Conservation (phyloP, 2,113 vertebrate species). For the Perognathus longimembris region DNA sequence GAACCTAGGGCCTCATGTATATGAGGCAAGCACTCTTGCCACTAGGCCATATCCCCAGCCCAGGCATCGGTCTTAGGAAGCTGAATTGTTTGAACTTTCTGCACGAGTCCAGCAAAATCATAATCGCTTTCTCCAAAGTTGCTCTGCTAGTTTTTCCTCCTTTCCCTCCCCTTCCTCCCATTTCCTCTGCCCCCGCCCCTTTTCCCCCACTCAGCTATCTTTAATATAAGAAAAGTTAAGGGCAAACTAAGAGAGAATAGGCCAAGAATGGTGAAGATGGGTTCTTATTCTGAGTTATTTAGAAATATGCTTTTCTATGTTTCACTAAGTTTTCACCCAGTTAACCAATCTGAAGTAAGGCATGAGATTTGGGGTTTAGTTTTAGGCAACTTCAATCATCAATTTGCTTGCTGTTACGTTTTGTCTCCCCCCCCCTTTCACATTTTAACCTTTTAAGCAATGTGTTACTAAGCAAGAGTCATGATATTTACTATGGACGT, state of each 20-base stretch:
- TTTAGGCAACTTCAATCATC: not conserved
- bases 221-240: not conserved
- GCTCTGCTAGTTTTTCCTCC: not conserved
- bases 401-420: not conserved
- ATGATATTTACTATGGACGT: not conserved
- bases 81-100: not conserved
- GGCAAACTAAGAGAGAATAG: not conserved
- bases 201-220: no score
- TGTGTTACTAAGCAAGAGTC: not conserved
- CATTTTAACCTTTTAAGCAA: not conserved
- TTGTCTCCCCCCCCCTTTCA: not conserved
- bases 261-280: not conserved
- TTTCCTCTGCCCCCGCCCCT: no score
- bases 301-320: not conserved
- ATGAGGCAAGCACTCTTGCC: no score
- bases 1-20: no score
- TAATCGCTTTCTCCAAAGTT: not conserved
- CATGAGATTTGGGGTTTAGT: not conserved
- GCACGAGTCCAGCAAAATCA: constrained; percentile 6
- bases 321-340: not conserved
- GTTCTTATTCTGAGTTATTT: not conserved
- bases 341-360: not conserved
- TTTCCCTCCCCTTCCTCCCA: no score
- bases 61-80: not conserved
- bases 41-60: no score